Percentiles rank a stretch among this genome's conserved stretches.
These are phyloP conservation scores for Agrenia bidenticulata DNA, from an alignment of 2,888 invertebrate genomes.

Conservation along the genomic window DNA sequence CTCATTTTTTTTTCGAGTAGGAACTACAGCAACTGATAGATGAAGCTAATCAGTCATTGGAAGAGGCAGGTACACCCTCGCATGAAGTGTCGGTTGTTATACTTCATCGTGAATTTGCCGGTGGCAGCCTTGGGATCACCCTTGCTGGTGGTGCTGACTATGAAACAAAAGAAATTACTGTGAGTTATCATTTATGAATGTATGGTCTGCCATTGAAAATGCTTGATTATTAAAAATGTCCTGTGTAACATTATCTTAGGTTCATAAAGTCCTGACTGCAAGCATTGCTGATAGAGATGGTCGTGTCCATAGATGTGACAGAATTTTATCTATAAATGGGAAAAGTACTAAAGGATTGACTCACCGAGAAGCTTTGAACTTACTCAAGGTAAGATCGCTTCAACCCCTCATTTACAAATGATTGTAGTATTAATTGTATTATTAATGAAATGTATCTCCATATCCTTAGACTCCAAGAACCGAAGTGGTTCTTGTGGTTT, in stretches of 20 bases:
- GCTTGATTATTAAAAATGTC: constrained; percentile 19
- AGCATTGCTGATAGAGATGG: constrained; percentile 86
- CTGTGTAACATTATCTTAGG: constrained; percentile 62
- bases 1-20: constrained; percentile 52
- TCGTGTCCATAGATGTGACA: constrained; percentile 79
- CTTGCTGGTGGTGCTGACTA: constrained; percentile 87
- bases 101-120: constrained; percentile 67
- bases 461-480: constrained; percentile 70
- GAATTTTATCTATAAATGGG: constrained; percentile 86
- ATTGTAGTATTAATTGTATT: constrained; percentile 21
- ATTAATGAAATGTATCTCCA: too few relatives aligned
- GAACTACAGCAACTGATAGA: constrained; percentile 68
- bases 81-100: constrained; percentile 67
- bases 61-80: constrained; percentile 59
- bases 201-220: too few relatives aligned
- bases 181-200: too few relatives aligned
- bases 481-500: constrained; percentile 75
- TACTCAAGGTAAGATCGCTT: constrained; percentile 75
- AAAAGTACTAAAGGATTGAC: constrained; percentile 77
- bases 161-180: constrained; percentile 88
- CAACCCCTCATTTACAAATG: constrained; percentile 6
- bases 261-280: constrained; percentile 81
- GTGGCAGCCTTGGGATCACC: constrained; percentile 80
- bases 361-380: constrained; percentile 81
- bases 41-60: constrained; percentile 67